Conservation (phyloP, 1,140 invertebrate species). For the Drosophila takahashii region DNA sequence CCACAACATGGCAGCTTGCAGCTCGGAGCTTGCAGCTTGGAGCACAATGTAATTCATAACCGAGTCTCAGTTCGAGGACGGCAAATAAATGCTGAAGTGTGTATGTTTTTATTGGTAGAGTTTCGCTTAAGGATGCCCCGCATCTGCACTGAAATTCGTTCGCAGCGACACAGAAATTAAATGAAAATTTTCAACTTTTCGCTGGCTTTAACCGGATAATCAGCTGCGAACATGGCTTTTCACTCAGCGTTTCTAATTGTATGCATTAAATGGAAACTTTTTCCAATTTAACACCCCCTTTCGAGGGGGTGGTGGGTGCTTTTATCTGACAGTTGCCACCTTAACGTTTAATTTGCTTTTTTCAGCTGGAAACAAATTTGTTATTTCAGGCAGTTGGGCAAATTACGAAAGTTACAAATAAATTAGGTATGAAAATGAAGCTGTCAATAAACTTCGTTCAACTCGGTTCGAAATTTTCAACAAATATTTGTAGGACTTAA, state of each 20-base stretch:
- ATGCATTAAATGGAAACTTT: slow-evolving; percentile 49
- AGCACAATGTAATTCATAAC: slow-evolving; percentile 37
- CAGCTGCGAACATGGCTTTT: slow-evolving; percentile 50
- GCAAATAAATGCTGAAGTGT: slow-evolving; percentile 17
- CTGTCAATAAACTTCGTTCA: slow-evolving; percentile 27
- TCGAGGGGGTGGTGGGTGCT: background rate
- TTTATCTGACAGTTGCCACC: slow-evolving; percentile 25
- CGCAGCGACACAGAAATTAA: slow-evolving; percentile 14
- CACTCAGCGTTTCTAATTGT: slow-evolving; percentile 44
- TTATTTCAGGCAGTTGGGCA: slow-evolving; percentile 7
- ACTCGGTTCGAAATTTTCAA: slow-evolving; percentile 25
- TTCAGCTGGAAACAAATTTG: slow-evolving; percentile 34
- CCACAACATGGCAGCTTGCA: slow-evolving; percentile 23
- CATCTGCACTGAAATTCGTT: background rate
- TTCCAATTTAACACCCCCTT: slow-evolving; percentile 8
- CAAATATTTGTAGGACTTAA: slow-evolving; percentile 44
- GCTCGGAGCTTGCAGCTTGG: background rate
- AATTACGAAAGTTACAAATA: slow-evolving; percentile 23
- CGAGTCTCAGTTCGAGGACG: slow-evolving; percentile 9
- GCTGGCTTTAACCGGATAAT: slow-evolving; percentile 39
- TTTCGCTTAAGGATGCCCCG: background rate
- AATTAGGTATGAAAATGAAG: slow-evolving; percentile 38
- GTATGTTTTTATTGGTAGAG: slow-evolving; percentile 10
- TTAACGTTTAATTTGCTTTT: slow-evolving; percentile 36
- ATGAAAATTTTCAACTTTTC: slow-evolving; percentile 20